Base-by-base conservation (phyloP, 2,888 invertebrate genomes). In the Pseudanteris insignis region DNA sequence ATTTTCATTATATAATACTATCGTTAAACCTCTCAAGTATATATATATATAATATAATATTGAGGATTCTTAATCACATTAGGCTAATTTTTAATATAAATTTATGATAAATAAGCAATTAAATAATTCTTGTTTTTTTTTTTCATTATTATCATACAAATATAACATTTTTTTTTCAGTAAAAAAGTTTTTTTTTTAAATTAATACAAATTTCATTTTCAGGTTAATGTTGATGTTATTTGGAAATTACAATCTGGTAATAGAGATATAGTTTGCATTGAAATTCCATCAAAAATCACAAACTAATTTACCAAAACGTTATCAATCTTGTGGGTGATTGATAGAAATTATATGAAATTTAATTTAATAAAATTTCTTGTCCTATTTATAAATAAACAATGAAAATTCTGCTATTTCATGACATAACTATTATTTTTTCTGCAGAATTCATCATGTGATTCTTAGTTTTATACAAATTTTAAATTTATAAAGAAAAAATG, bases 1-100 rank as follows among this genome's bases (percentile, higher is more conserved):
- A 41, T n/a, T n/a, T n/a, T n/a, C n/a, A n/a, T n/a, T n/a, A 37
- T 41, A 24, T 43, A 43, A 48, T 48, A 48, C 48, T 48, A 48
- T 37, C 12, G 7, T 48, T 44, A 14, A 47, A 47, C 12, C 32
- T 48, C 26, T 48, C 12, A 30, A 32, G 26, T 13, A 38, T 48
- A 37, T 28, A 41, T 6, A 33, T 33, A 33, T n/a, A n/a, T n/a
- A 3, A 18, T 4, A 30, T 30, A 30, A 21, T 14, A 25, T 37
- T 37, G 14, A 38, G 11, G 14, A 13, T 30, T 38, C 24, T 37
- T 21, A 36, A 28, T 47, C 36, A 18, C 15, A 29, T 47, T 48
- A 48, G 48, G 32, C 48, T 48, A 38, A 15, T 30, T 30, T n/a
- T 3, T 18, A 18, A 18, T 4, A 18, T 18, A 18, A 18, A 18